Evolutionary conservation across 2,888 invertebrate genomes (phyloP).

Genomic region (Andrena minutula): DNA sequence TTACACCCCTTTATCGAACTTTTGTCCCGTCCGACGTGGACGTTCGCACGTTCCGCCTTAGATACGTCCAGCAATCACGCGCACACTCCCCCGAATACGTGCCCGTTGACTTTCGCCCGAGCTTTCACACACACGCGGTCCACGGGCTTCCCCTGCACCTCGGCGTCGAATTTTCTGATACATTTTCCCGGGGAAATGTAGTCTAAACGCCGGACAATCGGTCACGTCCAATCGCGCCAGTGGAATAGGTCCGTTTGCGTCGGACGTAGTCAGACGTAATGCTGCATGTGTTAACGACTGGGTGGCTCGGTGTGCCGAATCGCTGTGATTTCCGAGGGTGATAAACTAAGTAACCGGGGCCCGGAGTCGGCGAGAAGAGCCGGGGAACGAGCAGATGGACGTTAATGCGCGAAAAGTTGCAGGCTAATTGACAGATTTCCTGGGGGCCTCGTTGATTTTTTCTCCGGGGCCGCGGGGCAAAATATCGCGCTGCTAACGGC

Average conservation of each 20-base stretch:
- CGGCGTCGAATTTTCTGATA: constrained; percentile 32
- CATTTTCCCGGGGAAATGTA: constrained; percentile 37
- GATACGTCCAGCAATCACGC: constrained; percentile 53
- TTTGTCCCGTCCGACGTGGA: constrained; percentile 13
- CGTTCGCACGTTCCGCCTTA: constrained; percentile 29
- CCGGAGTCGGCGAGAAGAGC: background rate
- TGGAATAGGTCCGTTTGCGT: background rate
- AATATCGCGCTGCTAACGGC: constrained; percentile 62
- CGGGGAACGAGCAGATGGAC: background rate
- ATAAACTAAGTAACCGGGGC: background rate
- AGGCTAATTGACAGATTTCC: constrained; percentile 52
- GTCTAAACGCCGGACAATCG: constrained; percentile 50
- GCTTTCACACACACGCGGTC: constrained; percentile 38
- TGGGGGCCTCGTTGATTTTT: constrained; percentile 41
- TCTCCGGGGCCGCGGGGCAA: constrained; percentile 31
- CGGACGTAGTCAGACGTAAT: constrained; percentile 18
- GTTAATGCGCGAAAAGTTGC: constrained; percentile 15
- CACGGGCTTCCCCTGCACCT: background rate
- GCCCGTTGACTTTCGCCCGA: constrained; percentile 49
- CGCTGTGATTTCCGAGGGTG: background rate
- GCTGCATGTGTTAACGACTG: background rate
- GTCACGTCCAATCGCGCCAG: constrained; percentile 42
- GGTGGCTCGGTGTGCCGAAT: background rate
- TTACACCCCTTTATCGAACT: constrained; percentile 40
- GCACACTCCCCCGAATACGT: constrained; percentile 43